Base-by-base conservation (phyloP, 92 coral and sea anemone species). In the Palythoa caribaeorum region DNA sequence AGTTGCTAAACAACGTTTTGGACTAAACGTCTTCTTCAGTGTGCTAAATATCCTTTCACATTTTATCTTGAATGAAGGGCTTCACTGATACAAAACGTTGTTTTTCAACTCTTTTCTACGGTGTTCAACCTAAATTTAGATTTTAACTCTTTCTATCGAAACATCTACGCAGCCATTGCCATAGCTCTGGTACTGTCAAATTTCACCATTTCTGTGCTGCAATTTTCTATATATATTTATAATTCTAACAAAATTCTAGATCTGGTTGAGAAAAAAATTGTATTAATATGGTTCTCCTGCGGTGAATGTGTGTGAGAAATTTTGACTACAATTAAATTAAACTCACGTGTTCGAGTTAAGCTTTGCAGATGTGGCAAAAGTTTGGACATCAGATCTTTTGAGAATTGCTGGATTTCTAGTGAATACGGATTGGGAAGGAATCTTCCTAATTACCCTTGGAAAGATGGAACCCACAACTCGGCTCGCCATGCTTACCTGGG, bases 331-430 rank as follows among this genome's bases (percentile, higher is more conserved):
- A 28, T 28, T 28, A 28, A 28, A 28, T 28, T 28, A 21, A 35
- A 77, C 83, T 77, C 80, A 54, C 83, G 28, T 77, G 68, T 51
- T 77, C 13, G 83, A 21, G 47, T n/a, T 36, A 35, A n/a, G 66
- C 28, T 15, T 54, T 53, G 83, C 47, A 53, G 69, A 77, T 50
- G 83, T 77, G 9, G 44, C 68, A 77, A 77, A 77, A 35, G 66
- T 15, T 53, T 77, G 65, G 28, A 17, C 7, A 21, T 28, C 3
- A 5, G 44, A 53, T 77, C 47, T 54, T 54, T 70, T 21, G 14
- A 70, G 44, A 70, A 76, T 28, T 7, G 28, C 66, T 53, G 68
- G 62, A 21, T 77, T 52, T 53, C 66, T 77, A 9, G 13, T 9
- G 8, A 17, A 52, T 36, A 35, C 14, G 28, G 28, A 28, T 28